Evolutionary conservation across 2,888 invertebrate species (phyloP).

Genomic region (Drosophila algonquin): DNA sequence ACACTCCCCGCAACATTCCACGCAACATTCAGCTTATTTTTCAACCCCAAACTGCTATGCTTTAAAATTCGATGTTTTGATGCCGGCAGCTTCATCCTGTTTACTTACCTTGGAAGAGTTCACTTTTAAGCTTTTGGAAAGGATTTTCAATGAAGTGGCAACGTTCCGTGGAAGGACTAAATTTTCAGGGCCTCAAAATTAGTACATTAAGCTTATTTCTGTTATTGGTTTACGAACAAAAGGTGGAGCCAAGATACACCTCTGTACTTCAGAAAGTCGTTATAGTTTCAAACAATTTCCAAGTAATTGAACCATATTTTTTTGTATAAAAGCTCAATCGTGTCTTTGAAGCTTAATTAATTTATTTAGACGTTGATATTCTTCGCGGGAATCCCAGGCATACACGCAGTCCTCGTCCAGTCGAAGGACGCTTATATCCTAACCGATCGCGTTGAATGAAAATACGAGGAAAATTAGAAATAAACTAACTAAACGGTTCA

Average conservation of each 20-base stretch:
- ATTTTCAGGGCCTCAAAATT: neutral
- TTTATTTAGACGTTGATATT: too few relatives aligned
- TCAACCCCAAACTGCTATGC: too few relatives aligned
- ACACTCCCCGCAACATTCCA: too few relatives aligned
- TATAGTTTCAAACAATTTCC: neutral
- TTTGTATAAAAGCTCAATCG: neutral
- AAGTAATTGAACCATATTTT: neutral
- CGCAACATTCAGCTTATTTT: too few relatives aligned
- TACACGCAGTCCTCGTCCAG: too few relatives aligned
- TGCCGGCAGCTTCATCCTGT: neutral
- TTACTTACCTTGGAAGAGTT: neutral
- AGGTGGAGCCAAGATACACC: neutral
- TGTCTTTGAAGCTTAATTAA: too few relatives aligned
- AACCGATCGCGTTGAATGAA: too few relatives aligned
- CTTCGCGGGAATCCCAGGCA: too few relatives aligned
- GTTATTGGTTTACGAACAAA: neutral
- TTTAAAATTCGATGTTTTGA: too few relatives aligned
- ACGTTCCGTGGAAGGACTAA: neutral
- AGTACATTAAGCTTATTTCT: neutral
- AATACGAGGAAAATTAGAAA: too few relatives aligned
- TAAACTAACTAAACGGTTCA: too few relatives aligned
- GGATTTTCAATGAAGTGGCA: neutral
- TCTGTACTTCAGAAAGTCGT: neutral
- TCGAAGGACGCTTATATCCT: too few relatives aligned
- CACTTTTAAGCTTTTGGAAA: neutral